Evolutionary conservation across 1,140 invertebrate species (phyloP).

Genomic region (Drosophila punjabiensis): DNA sequence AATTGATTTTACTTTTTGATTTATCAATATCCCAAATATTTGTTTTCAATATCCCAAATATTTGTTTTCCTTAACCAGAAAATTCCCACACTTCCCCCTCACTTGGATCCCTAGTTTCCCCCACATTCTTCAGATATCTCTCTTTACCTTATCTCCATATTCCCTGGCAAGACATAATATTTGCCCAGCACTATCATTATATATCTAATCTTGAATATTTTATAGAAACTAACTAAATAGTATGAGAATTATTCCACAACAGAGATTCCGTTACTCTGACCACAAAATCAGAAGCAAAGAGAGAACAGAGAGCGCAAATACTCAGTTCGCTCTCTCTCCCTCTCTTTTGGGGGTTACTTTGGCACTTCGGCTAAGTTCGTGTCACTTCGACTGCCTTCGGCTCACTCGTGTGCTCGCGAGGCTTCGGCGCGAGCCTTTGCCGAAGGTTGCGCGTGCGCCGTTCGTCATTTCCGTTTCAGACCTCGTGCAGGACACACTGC

Average conservation of each 20-base stretch:
- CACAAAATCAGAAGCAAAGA: conserved; percentile 25
- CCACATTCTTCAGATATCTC: background rate
- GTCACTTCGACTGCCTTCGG: background rate
- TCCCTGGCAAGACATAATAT: background rate
- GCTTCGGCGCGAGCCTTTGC: conserved; percentile 24
- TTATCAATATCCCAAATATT: too few species aligned
- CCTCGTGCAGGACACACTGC: conserved; percentile 62
- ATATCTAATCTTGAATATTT: conserved; percentile 23
- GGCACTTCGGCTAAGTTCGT: conserved; percentile 12
- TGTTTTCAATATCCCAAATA: too few species aligned
- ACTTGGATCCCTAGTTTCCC: too few species aligned
- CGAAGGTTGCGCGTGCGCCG: conserved; percentile 31
- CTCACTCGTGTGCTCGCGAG: background rate
- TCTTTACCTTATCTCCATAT: background rate
- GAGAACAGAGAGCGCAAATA: background rate
- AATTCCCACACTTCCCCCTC: background rate
- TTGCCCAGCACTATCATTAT: background rate
- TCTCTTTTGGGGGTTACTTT: conserved; percentile 23
- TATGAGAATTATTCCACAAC: conserved; percentile 8
- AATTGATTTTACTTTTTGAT: too few species aligned
- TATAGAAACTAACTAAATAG: background rate
- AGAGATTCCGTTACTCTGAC: conserved; percentile 20
- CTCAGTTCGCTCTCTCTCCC: background rate
- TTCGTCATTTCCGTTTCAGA: conserved; percentile 73
- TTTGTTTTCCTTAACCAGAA: background rate